Conservation (phyloP, 2,888 invertebrate genomes). For the Heliconius ethilla region DNA sequence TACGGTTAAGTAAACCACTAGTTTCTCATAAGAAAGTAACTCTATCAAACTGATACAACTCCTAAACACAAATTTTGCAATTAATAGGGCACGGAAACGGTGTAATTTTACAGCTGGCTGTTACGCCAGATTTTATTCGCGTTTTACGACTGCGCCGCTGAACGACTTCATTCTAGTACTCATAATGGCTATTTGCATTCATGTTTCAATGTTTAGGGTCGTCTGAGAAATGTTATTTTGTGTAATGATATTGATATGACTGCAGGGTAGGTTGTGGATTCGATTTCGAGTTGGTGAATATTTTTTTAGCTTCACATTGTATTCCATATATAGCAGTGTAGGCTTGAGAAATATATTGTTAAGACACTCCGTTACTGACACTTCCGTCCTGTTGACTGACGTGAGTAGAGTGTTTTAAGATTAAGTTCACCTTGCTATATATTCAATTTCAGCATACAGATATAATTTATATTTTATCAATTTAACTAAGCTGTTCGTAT, state of each 20-base stretch:
- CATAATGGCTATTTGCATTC: constrained; percentile 36
- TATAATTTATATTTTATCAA: not conserved
- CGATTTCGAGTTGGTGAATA: not conserved
- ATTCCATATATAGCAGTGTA: too few species aligned
- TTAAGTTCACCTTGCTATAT: too few species aligned
- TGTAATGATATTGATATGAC: not conserved
- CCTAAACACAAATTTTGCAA: constrained; percentile 35
- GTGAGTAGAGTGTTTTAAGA: too few species aligned
- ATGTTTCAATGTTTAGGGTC: constrained; percentile 32
- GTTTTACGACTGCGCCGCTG: constrained; percentile 37
- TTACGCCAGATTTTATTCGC: constrained; percentile 31
- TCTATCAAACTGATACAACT: constrained; percentile 6
- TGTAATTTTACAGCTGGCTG: constrained; percentile 36
- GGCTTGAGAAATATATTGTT: too few species aligned
- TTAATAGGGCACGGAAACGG: constrained; percentile 32
- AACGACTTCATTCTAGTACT: constrained; percentile 39
- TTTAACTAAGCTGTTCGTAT: not conserved
- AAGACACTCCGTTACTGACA: too few species aligned
- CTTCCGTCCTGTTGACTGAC: too few species aligned
- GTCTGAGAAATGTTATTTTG: constrained; percentile 30
- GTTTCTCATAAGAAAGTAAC: not conserved
- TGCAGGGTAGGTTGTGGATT: not conserved
- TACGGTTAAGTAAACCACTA: not conserved
- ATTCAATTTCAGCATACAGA: not conserved
- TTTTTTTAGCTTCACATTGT: too few species aligned